Percentiles rank a stretch among this genome's conserved stretches.
Conservation (phyloP, 37 sponge, comb jelly and placozoan genomes). For the Petrosia ficiformis region DNA sequence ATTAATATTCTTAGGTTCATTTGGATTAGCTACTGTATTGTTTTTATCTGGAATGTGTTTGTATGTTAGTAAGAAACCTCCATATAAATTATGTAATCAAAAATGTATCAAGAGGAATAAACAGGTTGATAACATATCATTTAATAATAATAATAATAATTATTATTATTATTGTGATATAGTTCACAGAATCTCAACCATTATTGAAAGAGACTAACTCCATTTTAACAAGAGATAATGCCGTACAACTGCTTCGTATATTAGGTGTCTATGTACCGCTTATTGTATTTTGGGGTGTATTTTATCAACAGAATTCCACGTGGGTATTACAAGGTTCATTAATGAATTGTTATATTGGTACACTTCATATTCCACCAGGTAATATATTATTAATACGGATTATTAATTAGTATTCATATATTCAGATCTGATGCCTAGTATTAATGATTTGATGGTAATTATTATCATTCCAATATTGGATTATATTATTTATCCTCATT, state of each 20-base stretch:
- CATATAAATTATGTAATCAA: too few species aligned
- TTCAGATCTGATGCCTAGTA: conserved; percentile 72
- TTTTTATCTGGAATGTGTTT: conserved; percentile 27
- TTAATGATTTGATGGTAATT: conserved; percentile 64
- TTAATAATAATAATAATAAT: too few species aligned
- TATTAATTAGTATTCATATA: not conserved
- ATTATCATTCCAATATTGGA: conserved; percentile 62
- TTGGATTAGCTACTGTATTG: not conserved
- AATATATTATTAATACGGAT: not conserved
- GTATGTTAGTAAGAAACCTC: conserved; percentile 49
- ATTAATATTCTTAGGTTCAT: not conserved
- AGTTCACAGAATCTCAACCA: too few species aligned
- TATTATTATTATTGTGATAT: too few species aligned
- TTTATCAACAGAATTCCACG: conserved; percentile 78
- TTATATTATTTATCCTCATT: conserved; percentile 64
- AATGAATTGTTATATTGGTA: conserved; percentile 69
- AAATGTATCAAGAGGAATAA: too few species aligned
- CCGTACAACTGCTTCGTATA: not conserved
- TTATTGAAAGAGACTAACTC: too few species aligned
- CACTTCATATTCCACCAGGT: conserved; percentile 72
- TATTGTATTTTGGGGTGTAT: conserved; percentile 65
- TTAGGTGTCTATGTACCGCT: conserved; percentile 60
- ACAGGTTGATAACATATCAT: too few species aligned
- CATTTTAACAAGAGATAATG: not conserved
- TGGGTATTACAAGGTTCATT: conserved; percentile 66